Evolutionary conservation across 1,140 invertebrate genomes (phyloP).

Genomic region (Lasioglossum baleicum): DNA sequence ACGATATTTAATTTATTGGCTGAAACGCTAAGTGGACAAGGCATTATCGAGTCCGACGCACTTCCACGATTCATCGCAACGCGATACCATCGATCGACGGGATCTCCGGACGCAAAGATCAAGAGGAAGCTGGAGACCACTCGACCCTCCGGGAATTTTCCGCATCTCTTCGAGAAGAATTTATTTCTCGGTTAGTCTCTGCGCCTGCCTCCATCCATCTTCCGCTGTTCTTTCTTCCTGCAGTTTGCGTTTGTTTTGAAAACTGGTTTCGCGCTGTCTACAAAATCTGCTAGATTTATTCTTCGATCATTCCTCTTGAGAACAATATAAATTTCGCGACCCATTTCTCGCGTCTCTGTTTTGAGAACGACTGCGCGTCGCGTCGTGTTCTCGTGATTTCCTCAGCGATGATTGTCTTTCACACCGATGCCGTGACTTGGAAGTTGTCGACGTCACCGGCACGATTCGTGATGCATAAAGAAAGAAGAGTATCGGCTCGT

Average conservation of each 20-base stretch:
- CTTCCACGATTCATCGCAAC: slow-evolving; percentile 48
- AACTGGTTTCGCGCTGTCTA: no score
- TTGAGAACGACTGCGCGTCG: neutral
- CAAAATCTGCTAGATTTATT: no score
- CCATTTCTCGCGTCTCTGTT: no score
- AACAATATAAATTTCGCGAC: no score
- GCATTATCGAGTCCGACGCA: slow-evolving; percentile 39
- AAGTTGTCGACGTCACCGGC: neutral
- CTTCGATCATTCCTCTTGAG: no score
- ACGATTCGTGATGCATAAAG: neutral
- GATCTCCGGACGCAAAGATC: slow-evolving; percentile 29
- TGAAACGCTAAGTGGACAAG: slow-evolving; percentile 58
- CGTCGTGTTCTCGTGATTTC: neutral
- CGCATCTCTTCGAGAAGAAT: slow-evolving; percentile 10
- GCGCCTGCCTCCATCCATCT: neutral
- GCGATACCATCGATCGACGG: slow-evolving; percentile 33
- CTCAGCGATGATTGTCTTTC: neutral
- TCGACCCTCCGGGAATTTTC: slow-evolving; percentile 35
- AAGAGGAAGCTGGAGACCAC: slow-evolving; percentile 32
- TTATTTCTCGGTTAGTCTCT: slow-evolving; percentile 13
- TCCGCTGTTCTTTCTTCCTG: neutral
- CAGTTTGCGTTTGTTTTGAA: no score
- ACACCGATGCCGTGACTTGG: slow-evolving; percentile 2
- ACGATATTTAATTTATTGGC: slow-evolving; percentile 68
- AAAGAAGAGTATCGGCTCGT: neutral